Conservation (phyloP, 2,888 invertebrate species). For the Acleris literana region DNA sequence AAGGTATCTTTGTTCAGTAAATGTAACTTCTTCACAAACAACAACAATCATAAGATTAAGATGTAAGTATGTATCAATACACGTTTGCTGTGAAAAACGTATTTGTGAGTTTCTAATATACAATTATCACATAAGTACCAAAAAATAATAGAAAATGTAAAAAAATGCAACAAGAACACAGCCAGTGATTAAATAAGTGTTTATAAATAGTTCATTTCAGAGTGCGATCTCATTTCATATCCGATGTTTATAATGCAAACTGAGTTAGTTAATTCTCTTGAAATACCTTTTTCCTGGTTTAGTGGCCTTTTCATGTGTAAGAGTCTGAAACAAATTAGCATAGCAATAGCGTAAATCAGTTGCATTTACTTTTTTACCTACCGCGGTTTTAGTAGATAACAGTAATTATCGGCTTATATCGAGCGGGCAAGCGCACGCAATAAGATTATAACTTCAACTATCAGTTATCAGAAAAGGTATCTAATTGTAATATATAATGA, state of each 20-base stretch:
- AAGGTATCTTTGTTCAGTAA: too few relatives aligned
- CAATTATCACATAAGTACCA: too few relatives aligned
- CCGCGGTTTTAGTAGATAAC: slow-evolving; percentile 4
- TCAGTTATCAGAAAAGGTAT: too few relatives aligned
- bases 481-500: too few relatives aligned
- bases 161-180: not conserved
- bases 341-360: not conserved
- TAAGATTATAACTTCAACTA: not conserved
- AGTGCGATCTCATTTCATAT: too few relatives aligned
- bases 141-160: too few relatives aligned
- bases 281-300: slow-evolving; percentile 83
- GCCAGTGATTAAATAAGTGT: not conserved
- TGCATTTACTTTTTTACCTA: slow-evolving; percentile 1
- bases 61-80: too few relatives aligned
- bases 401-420: slow-evolving; percentile 15
- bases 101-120: too few relatives aligned
- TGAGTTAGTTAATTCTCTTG: slow-evolving; percentile 62
- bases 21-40: too few relatives aligned
- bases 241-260: not conserved
- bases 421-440: slow-evolving; percentile 12
- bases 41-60: too few relatives aligned
- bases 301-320: slow-evolving; percentile 80
- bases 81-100: too few relatives aligned
- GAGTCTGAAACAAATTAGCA: slow-evolving; percentile 74
- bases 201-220: too few relatives aligned